Evolutionary conservation across 2,113 vertebrate species (phyloP).

Genomic region (Fulica atra): DNA sequence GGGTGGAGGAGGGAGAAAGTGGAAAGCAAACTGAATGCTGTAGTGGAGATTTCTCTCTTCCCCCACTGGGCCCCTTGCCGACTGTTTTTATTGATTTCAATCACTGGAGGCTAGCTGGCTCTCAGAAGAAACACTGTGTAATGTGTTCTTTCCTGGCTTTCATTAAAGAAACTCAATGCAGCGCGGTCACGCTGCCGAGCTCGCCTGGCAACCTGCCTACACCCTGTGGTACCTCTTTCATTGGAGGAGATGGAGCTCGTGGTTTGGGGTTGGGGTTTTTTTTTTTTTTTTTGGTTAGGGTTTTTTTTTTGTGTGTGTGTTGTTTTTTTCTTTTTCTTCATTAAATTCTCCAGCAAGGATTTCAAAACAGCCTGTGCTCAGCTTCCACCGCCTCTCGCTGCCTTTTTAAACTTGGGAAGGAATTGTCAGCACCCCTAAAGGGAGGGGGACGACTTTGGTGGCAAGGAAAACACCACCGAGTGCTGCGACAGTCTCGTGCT

Average conservation of each 20-base stretch:
- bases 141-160: constrained; percentile 88
- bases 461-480: not conserved
- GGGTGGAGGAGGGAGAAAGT: constrained; percentile 63
- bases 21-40: constrained; percentile 58
- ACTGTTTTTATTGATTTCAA: constrained; percentile 81
- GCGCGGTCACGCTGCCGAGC: constrained; percentile 82
- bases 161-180: constrained; percentile 86
- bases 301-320: no score
- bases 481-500: not conserved
- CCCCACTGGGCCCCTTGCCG: constrained; percentile 73
- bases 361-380: constrained; percentile 36
- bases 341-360: constrained; percentile 25
- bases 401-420: not conserved
- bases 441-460: not conserved
- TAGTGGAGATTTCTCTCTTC: constrained; percentile 64
- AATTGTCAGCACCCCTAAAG: not conserved
- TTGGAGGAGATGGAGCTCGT: constrained; percentile 69
- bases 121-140: constrained; percentile 79
- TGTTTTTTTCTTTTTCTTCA: not conserved
- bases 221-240: constrained; percentile 78
- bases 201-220: constrained; percentile 84
- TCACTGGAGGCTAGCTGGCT: constrained; percentile 77
- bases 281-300: not conserved
- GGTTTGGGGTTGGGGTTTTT: constrained; percentile 7
- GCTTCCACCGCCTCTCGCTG: not conserved